Percentiles rank a stretch among this genome's conserved stretches.
These are phyloP conservation scores for Takifugu ocellatus DNA, from an alignment of 2,797 vertebrate species.

Conservation along the genomic window DNA sequence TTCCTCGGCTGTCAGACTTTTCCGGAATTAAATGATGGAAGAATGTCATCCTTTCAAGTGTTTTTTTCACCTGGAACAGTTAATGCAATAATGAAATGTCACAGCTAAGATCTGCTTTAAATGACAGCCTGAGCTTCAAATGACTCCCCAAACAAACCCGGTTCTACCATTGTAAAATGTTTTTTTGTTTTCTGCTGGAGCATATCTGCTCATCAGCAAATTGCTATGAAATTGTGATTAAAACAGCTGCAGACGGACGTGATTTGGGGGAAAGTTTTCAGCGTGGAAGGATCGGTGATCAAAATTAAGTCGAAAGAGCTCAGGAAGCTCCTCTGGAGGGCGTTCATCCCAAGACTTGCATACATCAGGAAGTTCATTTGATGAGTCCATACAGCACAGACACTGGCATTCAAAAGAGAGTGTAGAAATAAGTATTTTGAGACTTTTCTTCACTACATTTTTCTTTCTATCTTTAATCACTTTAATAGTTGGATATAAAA, in stretches of 20 bases:
- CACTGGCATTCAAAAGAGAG: too few relatives aligned
- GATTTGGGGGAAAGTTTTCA: too few relatives aligned
- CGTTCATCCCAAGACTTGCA: too few relatives aligned
- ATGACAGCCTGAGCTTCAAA: slow-evolving; percentile 47
- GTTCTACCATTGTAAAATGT: slow-evolving; percentile 35
- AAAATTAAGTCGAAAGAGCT: too few relatives aligned
- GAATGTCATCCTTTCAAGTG: slow-evolving; percentile 42
- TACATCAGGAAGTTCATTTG: too few relatives aligned
- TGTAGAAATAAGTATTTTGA: too few relatives aligned
- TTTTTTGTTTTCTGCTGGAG: slow-evolving; percentile 1
- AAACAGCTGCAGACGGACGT: slow-evolving; percentile 13
- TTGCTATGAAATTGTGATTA: slow-evolving; percentile 16
- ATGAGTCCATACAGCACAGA: too few relatives aligned
- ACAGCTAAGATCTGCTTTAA: slow-evolving; percentile 35
- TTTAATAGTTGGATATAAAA: too few relatives aligned
- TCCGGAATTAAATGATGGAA: slow-evolving; percentile 38
- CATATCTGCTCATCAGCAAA: slow-evolving; percentile 9
- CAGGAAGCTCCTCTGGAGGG: too few relatives aligned
- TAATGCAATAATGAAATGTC: slow-evolving; percentile 56
- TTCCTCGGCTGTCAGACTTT: slow-evolving; percentile 14
- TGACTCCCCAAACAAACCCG: slow-evolving; percentile 42
- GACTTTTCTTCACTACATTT: too few relatives aligned
- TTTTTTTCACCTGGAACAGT: slow-evolving; percentile 45
- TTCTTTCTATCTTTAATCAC: too few relatives aligned
- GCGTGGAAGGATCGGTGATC: too few relatives aligned